Conservation (phyloP, 2,888 invertebrate species). For the Junonia oenone region DNA sequence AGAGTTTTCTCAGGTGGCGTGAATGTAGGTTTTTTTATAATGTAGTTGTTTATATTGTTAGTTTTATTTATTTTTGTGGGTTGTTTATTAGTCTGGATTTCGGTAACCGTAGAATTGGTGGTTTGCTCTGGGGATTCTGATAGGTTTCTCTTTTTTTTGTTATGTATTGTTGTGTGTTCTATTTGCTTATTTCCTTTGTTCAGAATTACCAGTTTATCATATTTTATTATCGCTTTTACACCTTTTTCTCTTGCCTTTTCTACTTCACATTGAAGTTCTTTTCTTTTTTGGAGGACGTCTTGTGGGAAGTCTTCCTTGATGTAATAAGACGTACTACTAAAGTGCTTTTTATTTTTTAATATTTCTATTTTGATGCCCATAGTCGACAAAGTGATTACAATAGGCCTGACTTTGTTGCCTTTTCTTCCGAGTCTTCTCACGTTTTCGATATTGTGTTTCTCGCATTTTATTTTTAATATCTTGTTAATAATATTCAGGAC, state of each 20-base stretch:
- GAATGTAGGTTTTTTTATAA: constrained; percentile 10
- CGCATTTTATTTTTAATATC: constrained; percentile 18
- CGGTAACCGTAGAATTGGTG: background rate
- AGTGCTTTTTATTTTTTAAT: constrained; percentile 21
- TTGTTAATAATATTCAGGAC: constrained; percentile 26
- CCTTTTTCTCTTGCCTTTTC: constrained; percentile 21
- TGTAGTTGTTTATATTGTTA: constrained; percentile 10
- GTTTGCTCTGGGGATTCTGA: background rate
- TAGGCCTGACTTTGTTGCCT: constrained; percentile 23
- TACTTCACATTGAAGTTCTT: constrained; percentile 23
- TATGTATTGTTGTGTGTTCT: background rate
- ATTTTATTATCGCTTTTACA: constrained; percentile 19
- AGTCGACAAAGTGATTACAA: constrained; percentile 25
- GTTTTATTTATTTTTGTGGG: background rate
- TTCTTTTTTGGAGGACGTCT: constrained; percentile 23
- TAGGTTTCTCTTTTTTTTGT: background rate
- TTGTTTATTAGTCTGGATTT: constrained; percentile 8
- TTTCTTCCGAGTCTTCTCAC: constrained; percentile 29
- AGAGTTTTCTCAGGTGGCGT: background rate
- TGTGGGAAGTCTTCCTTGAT: constrained; percentile 25
- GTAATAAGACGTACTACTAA: constrained; percentile 13
- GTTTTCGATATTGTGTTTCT: background rate
- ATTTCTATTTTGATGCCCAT: constrained; percentile 25
- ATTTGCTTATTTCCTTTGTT: constrained; percentile 5
- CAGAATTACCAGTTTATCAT: constrained; percentile 21